Evolutionary conservation across 2,888 invertebrate species (phyloP), one percentile per base, ranked within the genome.

Genomic region (Cactoblastis cactorum): DNA sequence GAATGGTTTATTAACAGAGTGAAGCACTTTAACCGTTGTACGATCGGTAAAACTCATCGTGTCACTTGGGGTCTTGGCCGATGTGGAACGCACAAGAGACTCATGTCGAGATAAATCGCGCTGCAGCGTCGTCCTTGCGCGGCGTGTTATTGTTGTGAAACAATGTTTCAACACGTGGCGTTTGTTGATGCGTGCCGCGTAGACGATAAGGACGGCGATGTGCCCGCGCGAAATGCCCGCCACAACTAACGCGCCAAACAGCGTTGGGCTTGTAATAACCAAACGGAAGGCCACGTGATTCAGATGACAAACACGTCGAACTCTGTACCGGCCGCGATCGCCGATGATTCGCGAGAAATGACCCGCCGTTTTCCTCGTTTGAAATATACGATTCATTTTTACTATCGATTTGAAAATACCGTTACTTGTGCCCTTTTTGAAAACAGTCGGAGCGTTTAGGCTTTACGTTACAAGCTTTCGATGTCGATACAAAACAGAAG

Each of bases 161-260:
- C 83, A 83, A 78, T 86, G 85, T 87, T 85, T 83, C 81, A 80
- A 85, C 87, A 88, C 88, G 88, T 87, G 87, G 83, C 78, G 71
- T 57, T 43, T 73, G 74, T 76, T 76, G 78, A 80, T 77, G 78
- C 77, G 80, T 74, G 74, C 76, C 76, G 73, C 70, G 67, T 69
- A 71, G 69, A 65, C 82, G 83, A 80, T 82, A 82, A 80, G 78
- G 76, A 41, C 49, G 38, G 48, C 48, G 74, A 71, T 77, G 67
- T 71, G 73, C 76, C 80, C 71, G 77, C 78, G 69, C 85, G 83
- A 68, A 72, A 72, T 69, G 76, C 71, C 75, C 78, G 79, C 69
- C 73, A 70, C 83, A 74, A 87, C 85, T 86, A 84, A 83, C 82
- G 83, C 82, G 78, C 77, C 71, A 76, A 74, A 77, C 73, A 71